Evolutionary conservation across 2,797 vertebrate genomes (phyloP).

Genomic region (Tauraco hartlaubi): DNA sequence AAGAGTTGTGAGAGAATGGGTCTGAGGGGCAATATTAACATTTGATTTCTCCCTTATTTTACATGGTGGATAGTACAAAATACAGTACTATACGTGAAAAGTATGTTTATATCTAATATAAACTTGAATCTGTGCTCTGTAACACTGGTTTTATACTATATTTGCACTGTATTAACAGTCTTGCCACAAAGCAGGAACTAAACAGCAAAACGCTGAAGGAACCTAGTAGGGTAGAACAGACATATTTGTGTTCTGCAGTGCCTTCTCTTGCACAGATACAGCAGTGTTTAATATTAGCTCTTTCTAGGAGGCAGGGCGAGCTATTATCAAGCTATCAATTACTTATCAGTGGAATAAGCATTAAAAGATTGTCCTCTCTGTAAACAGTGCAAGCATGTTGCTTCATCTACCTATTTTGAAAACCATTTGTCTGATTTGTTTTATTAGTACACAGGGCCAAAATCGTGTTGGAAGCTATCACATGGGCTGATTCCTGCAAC

Average conservation of each 20-base stretch:
- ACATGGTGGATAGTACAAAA: neutral
- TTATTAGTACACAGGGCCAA: neutral
- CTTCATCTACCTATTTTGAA: neutral
- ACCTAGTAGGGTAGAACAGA: neutral
- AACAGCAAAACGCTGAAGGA: neutral
- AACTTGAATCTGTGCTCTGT: neutral
- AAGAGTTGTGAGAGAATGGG: neutral
- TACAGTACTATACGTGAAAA: neutral
- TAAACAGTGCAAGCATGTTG: accelerated
- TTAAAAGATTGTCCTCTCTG: neutral
- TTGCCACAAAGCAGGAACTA: neutral
- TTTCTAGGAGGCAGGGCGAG: neutral
- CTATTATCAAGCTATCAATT: neutral
- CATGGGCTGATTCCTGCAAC: neutral
- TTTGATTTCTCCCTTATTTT: neutral
- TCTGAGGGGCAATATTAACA: neutral
- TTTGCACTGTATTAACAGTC: neutral
- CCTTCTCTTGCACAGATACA: neutral
- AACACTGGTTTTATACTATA: neutral
- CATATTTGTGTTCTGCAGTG: neutral
- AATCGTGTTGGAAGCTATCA: neutral
- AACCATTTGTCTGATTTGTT: neutral
- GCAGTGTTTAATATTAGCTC: neutral
- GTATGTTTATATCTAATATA: neutral
- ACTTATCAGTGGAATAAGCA: neutral